Base-by-base conservation (phyloP, 2,888 invertebrate genomes). In the Orchesella flavescens region DNA sequence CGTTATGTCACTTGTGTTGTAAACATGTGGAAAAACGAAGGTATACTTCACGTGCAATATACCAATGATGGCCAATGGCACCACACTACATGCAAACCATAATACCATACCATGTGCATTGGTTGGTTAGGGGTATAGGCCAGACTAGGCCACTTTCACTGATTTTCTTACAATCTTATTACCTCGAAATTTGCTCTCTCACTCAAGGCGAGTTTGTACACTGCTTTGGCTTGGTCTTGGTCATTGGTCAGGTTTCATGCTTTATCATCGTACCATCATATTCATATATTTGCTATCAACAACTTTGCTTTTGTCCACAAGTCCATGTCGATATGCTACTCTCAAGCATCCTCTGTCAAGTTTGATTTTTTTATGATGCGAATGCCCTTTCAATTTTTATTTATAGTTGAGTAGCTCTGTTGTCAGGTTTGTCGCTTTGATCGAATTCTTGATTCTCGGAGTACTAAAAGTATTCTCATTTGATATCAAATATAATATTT, bases 121-220 rank as follows among this genome's bases (percentile, higher is more conserved):
- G 17, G 21, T 13, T 46, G 7, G 17, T 57, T 44, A 13, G n/a
- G 17, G 57, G 17, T 44, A 15, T 73, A 80, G 80, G 68, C 75
- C 59, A 34, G 34, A n/a, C 34, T 7, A 34, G 82, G 82, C 63
- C 82, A 82, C 82, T 82, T 82, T 82, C 82, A 82, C 82, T 82
- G 63, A 68, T 69, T 77, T 34, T 34, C 34, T 34, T 34, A 34
- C 34, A 34, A 34, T 34, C 77, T 9, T 69, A 19, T 55, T 66
- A 23, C 21, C 24, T n/a, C 21, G 57, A 10, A 57, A 57, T n/a
- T 55, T 1, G n/a, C 13, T 21, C 61, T 2, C 34, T 34, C 34
- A 34, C 34, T 53, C 53, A 53, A 53, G 53, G 53, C 53, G n/a
- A n/a, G 53, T 53, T 53, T 53, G 34, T 34, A 34, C 34, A 34